These are phyloP conservation scores for Pogonomyrmex californicus DNA, from an alignment of 1,140 invertebrate species.

Conservation along the genomic window DNA sequence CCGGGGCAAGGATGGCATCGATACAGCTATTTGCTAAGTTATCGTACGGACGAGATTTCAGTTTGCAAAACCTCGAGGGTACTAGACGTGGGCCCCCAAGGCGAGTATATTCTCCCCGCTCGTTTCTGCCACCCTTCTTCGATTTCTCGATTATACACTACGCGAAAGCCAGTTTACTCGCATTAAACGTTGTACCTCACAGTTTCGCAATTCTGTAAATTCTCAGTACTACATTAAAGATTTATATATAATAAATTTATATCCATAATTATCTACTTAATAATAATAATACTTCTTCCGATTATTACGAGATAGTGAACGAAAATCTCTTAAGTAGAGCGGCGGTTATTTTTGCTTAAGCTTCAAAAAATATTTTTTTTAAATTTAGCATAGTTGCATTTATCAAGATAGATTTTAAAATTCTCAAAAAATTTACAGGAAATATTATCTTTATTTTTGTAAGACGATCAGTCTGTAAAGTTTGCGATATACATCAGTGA, in stretches of 20 bases:
- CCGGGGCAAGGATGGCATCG: conserved; percentile 15
- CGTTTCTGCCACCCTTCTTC: neutral
- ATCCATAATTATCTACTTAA: neutral
- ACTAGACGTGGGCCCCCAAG: neutral
- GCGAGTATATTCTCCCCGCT: neutral
- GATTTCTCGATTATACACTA: neutral
- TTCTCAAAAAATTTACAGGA: neutral
- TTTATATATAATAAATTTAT: conserved; percentile 16
- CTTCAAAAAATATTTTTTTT: neutral
- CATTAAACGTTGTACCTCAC: neutral
- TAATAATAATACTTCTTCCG: neutral
- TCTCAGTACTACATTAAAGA: neutral
- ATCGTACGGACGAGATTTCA: neutral
- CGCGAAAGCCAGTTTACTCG: conserved; percentile 10
- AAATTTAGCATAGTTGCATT: neutral
- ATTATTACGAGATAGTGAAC: neutral
- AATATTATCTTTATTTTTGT: neutral
- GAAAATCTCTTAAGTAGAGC: neutral
- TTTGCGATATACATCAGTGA: conserved; percentile 35
- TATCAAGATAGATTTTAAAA: conserved; percentile 1
- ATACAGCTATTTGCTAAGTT: conserved; percentile 31
- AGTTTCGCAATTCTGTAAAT: neutral
- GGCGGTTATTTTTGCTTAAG: neutral
- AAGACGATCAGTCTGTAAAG: neutral
- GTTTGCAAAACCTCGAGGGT: conserved; percentile 39